A percentile compares a stretch with the other conserved stretches of the same genome.
These are phyloP conservation scores for Heteromurus nitidus DNA, from an alignment of 2,888 invertebrate species.

Conservation along the genomic window DNA sequence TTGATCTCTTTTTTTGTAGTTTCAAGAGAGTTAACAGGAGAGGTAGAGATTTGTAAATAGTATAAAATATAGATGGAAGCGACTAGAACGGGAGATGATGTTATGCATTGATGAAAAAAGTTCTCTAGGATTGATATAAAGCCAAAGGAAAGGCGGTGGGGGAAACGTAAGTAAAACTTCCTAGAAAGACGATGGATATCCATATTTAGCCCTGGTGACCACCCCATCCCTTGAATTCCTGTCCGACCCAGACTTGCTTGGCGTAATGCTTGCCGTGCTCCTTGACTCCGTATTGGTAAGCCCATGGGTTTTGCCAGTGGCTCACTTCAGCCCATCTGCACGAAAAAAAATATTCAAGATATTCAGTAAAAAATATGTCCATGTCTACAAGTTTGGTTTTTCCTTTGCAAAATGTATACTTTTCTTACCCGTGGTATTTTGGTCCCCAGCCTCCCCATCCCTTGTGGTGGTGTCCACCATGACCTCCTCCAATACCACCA, in stretches of 20 bases:
- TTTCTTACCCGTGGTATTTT: slow-evolving; percentile 55
- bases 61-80: slow-evolving; percentile 25
- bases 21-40: slow-evolving; percentile 15
- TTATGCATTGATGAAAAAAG: too few species aligned
- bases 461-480: slow-evolving; percentile 49
- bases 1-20: slow-evolving; percentile 1
- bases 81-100: slow-evolving; percentile 59
- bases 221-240: slow-evolving; percentile 69
- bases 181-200: slow-evolving; percentile 18
- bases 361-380: too few species aligned
- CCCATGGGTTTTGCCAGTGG: slow-evolving; percentile 66
- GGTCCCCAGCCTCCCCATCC: slow-evolving; percentile 65
- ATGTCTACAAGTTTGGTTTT: too few species aligned
- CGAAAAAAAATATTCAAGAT: background rate
- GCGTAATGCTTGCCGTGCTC: slow-evolving; percentile 70
- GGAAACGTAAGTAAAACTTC: slow-evolving; percentile 15
- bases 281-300: slow-evolving; percentile 70
- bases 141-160: slow-evolving; percentile 34
- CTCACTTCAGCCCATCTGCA: slow-evolving; percentile 44
- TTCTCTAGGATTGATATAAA: slow-evolving; percentile 20
- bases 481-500: slow-evolving; percentile 38
- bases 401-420: slow-evolving; percentile 6
- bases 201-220: slow-evolving; percentile 36
- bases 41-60: background rate
- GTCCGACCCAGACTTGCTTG: slow-evolving; percentile 71